Evolutionary conservation across 2,113 vertebrate species (phyloP).

Genomic region (Corythoichthys haematopterus): DNA sequence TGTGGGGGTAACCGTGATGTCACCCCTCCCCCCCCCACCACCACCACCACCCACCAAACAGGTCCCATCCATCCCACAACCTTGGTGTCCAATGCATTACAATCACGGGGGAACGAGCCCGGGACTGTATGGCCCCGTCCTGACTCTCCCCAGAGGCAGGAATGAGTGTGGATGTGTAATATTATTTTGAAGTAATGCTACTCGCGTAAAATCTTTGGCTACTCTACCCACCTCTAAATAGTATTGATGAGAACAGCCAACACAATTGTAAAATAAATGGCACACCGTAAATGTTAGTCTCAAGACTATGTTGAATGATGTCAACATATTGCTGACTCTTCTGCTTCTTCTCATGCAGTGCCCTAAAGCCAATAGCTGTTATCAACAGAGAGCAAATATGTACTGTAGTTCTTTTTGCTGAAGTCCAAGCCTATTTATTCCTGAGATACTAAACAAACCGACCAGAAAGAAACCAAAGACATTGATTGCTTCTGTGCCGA

Average conservation of each 20-base stretch:
- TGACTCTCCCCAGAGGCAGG: too few species aligned
- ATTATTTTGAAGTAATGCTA: too few species aligned
- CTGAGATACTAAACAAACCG: not conserved
- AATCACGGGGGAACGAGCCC: too few species aligned
- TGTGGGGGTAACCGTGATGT: too few species aligned
- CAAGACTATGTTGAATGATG: slow-evolving; percentile 29
- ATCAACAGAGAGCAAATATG: not conserved
- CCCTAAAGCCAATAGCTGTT: not conserved
- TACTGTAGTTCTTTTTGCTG: not conserved
- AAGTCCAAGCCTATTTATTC: not conserved
- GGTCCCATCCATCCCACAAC: too few species aligned
- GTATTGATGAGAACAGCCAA: slow-evolving; percentile 15
- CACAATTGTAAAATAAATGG: slow-evolving; percentile 3
- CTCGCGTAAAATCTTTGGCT: too few species aligned
- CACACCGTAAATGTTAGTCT: slow-evolving; percentile 27
- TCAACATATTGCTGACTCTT: not conserved
- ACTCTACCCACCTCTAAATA: not conserved
- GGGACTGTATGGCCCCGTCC: too few species aligned
- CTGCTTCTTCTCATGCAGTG: not conserved
- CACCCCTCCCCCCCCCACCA: too few species aligned
- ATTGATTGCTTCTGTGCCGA: not conserved
- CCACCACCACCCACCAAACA: too few species aligned
- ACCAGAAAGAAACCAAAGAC: not conserved
- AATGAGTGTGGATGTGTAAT: too few species aligned
- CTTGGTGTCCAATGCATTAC: too few species aligned